Evolutionary conservation across 2,113 vertebrate genomes (phyloP).

Genomic region (Morphnarchus princeps): DNA sequence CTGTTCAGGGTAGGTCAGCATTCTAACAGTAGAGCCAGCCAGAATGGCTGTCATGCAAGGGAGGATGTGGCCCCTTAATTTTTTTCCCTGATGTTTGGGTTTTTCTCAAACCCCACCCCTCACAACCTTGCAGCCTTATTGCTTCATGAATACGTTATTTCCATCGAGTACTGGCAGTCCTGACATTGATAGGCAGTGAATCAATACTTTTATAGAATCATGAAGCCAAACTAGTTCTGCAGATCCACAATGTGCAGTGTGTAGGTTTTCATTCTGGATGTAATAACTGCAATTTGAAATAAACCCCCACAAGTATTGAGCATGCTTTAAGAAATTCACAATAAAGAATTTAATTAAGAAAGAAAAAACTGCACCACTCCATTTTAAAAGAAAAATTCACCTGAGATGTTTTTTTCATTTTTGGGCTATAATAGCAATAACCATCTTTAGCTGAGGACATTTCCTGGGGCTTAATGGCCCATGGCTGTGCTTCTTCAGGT

Average conservation of each 20-base stretch:
- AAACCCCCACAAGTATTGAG: not conserved
- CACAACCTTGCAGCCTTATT: not conserved
- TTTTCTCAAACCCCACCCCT: not conserved
- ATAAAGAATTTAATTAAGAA: conserved; percentile 7
- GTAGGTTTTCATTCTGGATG: conserved; percentile 16
- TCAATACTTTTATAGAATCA: not conserved
- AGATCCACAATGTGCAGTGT: not conserved
- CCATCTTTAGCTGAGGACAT: conserved; percentile 26
- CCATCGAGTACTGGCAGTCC: not conserved
- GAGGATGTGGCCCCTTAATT: conserved; percentile 29
- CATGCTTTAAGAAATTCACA: conserved; percentile 4
- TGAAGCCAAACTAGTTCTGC: conserved; percentile 1
- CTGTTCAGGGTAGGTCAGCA: not conserved
- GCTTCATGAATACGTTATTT: not conserved
- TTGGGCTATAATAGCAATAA: conserved; percentile 9
- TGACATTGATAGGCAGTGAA: conserved; percentile 23
- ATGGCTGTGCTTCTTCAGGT: conserved; percentile 24
- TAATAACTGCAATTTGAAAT: not conserved
- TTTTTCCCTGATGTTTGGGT: conserved; percentile 4
- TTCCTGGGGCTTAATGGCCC: conserved; percentile 48
- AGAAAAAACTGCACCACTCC: not conserved
- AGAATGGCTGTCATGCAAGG: not conserved
- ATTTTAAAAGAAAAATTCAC: not conserved
- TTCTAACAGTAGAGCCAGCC: not conserved
- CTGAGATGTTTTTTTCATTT: not conserved